Percentiles rank a stretch among this genome's conserved stretches.
phyloP scores from a whole-genome alignment of 2,797 vertebrate genomes.

The Macropodus opercularis region DNA sequence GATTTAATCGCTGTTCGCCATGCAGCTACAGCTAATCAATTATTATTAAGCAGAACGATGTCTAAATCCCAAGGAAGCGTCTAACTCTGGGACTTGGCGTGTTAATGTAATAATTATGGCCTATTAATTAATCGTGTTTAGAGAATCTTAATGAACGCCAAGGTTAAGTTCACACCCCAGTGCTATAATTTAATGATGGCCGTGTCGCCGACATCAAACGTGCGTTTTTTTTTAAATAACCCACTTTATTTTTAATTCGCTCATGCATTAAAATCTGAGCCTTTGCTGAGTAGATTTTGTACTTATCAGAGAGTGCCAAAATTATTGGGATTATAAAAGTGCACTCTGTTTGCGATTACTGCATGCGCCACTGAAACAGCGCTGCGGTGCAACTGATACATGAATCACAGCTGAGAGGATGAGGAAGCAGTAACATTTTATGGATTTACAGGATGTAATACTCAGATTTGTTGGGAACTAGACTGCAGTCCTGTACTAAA shows the following conservation, averaged over 20 bases:
- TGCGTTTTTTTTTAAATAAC: conserved; percentile 53
- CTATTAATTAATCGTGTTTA: conserved; percentile 69
- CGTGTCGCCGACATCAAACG: conserved; percentile 37
- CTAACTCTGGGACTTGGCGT: conserved; percentile 35
- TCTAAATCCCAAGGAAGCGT: conserved; percentile 23
- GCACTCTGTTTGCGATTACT: conserved; percentile 50
- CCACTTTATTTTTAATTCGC: conserved; percentile 55
- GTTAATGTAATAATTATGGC: conserved; percentile 59
- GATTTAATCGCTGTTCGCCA: conserved; percentile 10
- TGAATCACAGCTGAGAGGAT: conserved; percentile 48
- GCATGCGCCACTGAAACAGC: conserved; percentile 26
- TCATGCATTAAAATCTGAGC: conserved; percentile 37
- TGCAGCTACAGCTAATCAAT: conserved; percentile 40
- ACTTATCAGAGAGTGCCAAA: conserved; percentile 42
- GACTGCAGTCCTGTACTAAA: background rate
- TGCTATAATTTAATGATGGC: conserved; percentile 55
- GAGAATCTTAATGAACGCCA: conserved; percentile 65
- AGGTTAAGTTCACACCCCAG: conserved; percentile 62
- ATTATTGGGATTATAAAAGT: conserved; percentile 62
- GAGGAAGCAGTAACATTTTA: conserved; percentile 43
- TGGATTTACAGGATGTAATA: conserved; percentile 39
- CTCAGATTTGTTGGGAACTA: conserved; percentile 20
- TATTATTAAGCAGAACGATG: conserved; percentile 14
- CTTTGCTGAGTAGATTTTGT: conserved; percentile 58
- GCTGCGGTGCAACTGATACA: conserved; percentile 21